Evolutionary conservation across 2,113 vertebrate genomes (phyloP).

Genomic region (Pedionomus torquatus): DNA sequence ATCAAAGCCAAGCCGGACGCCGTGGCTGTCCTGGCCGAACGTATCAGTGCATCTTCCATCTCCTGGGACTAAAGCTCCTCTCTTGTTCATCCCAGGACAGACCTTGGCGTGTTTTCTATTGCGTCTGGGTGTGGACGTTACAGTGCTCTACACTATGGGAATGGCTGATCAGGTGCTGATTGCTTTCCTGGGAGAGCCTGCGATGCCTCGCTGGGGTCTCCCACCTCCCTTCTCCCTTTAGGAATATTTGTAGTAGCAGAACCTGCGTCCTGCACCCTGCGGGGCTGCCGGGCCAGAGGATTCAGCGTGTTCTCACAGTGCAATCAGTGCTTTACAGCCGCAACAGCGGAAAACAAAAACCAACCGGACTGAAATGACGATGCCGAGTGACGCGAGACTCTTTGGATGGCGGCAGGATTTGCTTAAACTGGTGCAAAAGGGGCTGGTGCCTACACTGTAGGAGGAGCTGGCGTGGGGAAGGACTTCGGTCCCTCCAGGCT

Average conservation of each 20-base stretch:
- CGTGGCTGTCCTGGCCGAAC: not conserved
- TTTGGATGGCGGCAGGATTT: constrained; percentile 48
- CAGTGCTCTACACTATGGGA: not conserved
- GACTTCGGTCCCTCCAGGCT: not conserved
- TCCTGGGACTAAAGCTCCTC: not conserved
- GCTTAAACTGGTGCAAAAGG: constrained; percentile 27
- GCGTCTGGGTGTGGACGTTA: not conserved
- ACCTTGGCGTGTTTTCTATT: not conserved
- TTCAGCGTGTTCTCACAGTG: constrained; percentile 5
- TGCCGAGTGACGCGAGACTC: not conserved
- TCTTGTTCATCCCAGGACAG: not conserved
- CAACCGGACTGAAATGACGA: not conserved
- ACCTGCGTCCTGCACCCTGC: not conserved
- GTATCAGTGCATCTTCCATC: not conserved
- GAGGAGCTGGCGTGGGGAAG: not conserved
- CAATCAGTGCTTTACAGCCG: constrained; percentile 40
- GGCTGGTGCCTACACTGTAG: constrained; percentile 22
- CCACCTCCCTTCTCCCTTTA: not conserved
- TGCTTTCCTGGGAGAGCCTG: not conserved
- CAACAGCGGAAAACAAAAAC: constrained; percentile 19
- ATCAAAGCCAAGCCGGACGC: not conserved
- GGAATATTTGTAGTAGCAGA: not conserved
- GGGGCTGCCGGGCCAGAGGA: not conserved
- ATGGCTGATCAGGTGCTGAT: not conserved
- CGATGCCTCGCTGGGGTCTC: not conserved